Conservation (phyloP, 2,888 invertebrate genomes). For the Nemurella pictetii region DNA sequence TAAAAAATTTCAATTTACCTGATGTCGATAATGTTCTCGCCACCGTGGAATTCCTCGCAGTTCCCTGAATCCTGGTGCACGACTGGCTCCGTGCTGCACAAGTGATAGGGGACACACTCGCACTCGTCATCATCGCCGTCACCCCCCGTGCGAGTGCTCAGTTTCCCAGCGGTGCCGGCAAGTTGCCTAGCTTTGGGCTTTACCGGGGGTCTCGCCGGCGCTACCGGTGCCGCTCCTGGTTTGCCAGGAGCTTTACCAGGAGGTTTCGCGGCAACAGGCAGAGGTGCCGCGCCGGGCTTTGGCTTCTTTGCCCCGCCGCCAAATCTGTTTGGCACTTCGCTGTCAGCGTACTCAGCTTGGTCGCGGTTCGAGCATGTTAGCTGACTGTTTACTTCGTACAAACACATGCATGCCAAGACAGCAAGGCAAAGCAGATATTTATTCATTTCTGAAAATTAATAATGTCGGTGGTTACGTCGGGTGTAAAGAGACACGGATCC, state of each 20-base stretch:
- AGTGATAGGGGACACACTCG: conserved; percentile 76
- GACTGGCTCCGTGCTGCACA: conserved; percentile 55
- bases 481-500: no score
- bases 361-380: not conserved
- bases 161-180: not conserved
- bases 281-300: not conserved
- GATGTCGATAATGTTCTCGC: conserved; percentile 74
- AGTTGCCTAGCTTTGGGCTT: not conserved
- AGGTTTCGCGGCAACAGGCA: not conserved
- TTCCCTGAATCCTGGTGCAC: conserved; percentile 48
- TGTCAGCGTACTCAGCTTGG: not conserved
- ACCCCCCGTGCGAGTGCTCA: not conserved
- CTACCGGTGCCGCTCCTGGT: not conserved
- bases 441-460: not conserved
- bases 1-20: conserved; percentile 58
- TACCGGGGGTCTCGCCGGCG: not conserved
- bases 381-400: not conserved
- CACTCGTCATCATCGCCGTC: conserved; percentile 52
- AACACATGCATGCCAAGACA: not conserved
- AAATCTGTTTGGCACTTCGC: not conserved
- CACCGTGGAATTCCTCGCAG: conserved; percentile 69
- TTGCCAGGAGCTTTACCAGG: not conserved
- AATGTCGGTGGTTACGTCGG: no score
- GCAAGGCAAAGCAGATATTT: not conserved
- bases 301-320: not conserved